phyloP scores from a whole-genome alignment of 2,113 vertebrate species.

The Phalacrocorax brasilianus region DNA sequence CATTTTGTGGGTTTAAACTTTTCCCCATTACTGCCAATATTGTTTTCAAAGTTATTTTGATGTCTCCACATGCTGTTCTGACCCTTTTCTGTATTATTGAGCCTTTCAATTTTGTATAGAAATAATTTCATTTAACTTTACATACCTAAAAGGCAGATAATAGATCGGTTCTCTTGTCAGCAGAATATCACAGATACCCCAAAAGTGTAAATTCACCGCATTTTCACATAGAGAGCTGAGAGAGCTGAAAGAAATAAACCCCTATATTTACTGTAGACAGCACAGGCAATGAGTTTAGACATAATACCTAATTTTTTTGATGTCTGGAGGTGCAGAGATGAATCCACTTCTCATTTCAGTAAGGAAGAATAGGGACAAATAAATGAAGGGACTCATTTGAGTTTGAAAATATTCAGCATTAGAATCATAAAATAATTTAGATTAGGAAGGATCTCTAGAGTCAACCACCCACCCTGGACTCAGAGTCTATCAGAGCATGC shows the following conservation, averaged over 20 bases:
- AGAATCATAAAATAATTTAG: not conserved
- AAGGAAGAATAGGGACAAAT: not conserved
- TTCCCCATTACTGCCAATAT: not conserved
- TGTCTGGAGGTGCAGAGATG: not conserved
- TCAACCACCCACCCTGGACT: rapidly evolving
- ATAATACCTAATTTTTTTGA: not conserved
- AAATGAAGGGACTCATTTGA: not conserved
- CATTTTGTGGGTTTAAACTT: not conserved
- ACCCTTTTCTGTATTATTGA: not conserved
- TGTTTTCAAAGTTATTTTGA: not conserved
- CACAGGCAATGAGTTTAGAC: not conserved
- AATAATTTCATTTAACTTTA: not conserved
- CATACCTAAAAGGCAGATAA: not conserved
- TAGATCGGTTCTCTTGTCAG: not conserved
- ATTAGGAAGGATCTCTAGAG: not conserved
- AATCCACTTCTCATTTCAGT: not conserved
- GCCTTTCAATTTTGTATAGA: not conserved
- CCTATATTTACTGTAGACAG: not conserved
- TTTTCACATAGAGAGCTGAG: not conserved
- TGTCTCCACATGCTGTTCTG: not conserved
- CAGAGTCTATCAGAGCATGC: not conserved
- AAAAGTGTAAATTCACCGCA: not conserved
- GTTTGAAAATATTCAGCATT: not conserved
- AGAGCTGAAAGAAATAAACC: not conserved
- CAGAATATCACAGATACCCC: not conserved